Evolutionary conservation across 2,888 invertebrate species (phyloP).

Genomic region (Matsumyia berberina): DNA sequence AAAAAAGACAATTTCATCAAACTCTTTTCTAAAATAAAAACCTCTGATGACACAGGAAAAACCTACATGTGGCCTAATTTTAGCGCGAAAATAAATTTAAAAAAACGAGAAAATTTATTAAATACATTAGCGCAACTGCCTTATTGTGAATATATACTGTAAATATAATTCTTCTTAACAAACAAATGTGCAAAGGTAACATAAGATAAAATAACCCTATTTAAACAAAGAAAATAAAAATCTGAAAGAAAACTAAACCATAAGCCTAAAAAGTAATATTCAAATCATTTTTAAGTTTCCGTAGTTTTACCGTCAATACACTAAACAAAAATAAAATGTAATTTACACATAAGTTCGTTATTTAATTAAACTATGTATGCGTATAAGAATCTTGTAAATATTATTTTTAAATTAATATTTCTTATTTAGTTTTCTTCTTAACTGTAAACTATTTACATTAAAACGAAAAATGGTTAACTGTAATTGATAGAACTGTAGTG

Average conservation of each 20-base stretch:
- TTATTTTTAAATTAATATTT: conserved; percentile 58
- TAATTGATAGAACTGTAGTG: conserved; percentile 61
- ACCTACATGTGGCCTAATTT: conserved; percentile 41
- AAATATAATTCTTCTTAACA: conserved; percentile 51
- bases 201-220: conserved; percentile 23
- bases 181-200: conserved; percentile 63
- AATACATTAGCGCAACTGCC: conserved; percentile 60
- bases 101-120: conserved; percentile 8
- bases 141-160: conserved; percentile 73
- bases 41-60: background rate
- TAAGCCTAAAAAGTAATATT: conserved; percentile 8
- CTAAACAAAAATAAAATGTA: conserved; percentile 1
- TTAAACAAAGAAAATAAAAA: conserved; percentile 11
- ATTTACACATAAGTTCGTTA: conserved; percentile 45
- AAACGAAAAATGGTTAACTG: conserved; percentile 54
- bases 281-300: background rate
- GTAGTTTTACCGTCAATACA: conserved; percentile 2
- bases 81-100: background rate
- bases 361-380: conserved; percentile 52
- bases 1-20: conserved; percentile 27
- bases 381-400: conserved; percentile 59
- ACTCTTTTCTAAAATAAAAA: conserved; percentile 1
- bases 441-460: conserved; percentile 32
- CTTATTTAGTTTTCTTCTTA: conserved; percentile 52
- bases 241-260: conserved; percentile 2